Evolutionary conservation across 1,140 invertebrate genomes (phyloP).

Genomic region (Kradibia gibbosae): DNA sequence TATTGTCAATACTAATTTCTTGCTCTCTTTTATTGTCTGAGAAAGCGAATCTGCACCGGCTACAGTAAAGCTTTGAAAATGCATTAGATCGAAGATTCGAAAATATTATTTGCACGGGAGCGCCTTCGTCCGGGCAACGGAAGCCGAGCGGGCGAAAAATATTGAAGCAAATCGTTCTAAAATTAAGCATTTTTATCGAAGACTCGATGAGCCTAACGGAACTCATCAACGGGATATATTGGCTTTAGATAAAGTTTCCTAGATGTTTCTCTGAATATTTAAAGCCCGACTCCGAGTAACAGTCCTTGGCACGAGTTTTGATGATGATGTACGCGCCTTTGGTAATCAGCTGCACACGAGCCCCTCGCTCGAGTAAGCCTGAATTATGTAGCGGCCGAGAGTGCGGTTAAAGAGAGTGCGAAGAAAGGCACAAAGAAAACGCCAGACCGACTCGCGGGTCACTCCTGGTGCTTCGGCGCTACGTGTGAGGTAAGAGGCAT

Average conservation of each 20-base stretch:
- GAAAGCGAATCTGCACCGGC: neutral
- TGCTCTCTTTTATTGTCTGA: neutral
- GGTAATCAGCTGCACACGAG: slow-evolving; percentile 25
- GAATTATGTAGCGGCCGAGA: neutral
- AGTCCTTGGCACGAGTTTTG: slow-evolving; percentile 19
- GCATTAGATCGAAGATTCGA: too few relatives aligned
- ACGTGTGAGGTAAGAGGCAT: neutral
- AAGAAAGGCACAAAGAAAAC: slow-evolving; percentile 33
- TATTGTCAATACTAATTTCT: neutral
- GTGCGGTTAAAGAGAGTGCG: slow-evolving; percentile 26
- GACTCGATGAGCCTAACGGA: slow-evolving; percentile 8
- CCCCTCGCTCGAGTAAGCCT: slow-evolving; percentile 13
- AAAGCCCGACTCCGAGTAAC: slow-evolving; percentile 2
- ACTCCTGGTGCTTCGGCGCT: neutral
- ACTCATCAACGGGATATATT: slow-evolving; percentile 2
- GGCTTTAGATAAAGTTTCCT: slow-evolving; percentile 29
- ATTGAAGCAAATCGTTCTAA: slow-evolving; percentile 24
- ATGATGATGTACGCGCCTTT: slow-evolving; percentile 16
- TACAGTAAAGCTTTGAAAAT: too few relatives aligned
- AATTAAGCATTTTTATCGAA: slow-evolving; percentile 30
- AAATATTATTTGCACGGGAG: too few relatives aligned
- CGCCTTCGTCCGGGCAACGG: neutral
- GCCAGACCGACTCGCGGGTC: neutral
- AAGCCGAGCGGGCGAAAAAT: neutral
- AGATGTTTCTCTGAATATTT: slow-evolving; percentile 44